phyloP scores from a whole-genome alignment of 2,888 invertebrate genomes.

The Papilio demoleus region DNA sequence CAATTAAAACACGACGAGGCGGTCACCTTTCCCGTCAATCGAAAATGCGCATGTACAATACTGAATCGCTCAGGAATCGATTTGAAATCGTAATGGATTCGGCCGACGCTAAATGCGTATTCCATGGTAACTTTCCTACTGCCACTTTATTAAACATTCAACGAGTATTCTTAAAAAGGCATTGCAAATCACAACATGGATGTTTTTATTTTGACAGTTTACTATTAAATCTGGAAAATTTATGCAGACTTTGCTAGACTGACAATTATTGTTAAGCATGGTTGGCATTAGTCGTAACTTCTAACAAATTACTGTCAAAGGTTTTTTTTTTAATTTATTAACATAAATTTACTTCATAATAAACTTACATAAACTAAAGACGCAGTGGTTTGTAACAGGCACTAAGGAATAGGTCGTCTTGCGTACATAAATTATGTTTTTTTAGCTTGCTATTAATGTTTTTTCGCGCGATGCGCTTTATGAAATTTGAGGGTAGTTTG shows the following conservation, averaged over 20 bases:
- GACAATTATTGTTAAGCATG: not conserved
- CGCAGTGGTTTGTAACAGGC: too few relatives aligned
- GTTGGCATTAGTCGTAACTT: too few relatives aligned
- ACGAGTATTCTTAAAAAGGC: constrained; percentile 1
- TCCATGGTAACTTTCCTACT: constrained; percentile 31
- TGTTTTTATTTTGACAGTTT: not conserved
- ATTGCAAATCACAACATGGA: not conserved
- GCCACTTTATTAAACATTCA: constrained; percentile 9
- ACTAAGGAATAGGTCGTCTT: too few relatives aligned
- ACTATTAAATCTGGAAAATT: not conserved
- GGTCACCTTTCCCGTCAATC: not conserved
- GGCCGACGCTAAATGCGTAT: constrained; percentile 21
- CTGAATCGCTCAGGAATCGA: constrained; percentile 32
- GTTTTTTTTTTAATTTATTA: too few relatives aligned
- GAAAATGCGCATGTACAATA: constrained; percentile 38
- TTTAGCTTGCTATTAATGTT: too few relatives aligned
- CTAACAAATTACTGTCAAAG: too few relatives aligned
- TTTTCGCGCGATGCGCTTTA: too few relatives aligned
- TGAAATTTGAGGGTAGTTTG: too few relatives aligned
- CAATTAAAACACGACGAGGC: not conserved
- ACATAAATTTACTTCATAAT: too few relatives aligned
- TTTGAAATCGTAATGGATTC: constrained; percentile 33
- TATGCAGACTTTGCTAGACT: not conserved
- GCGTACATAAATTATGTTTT: too few relatives aligned
- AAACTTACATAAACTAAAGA: too few relatives aligned